Evolutionary conservation across 37 sponge, comb jelly and placozoan species (phyloP), one percentile per base, ranked within the genome.

Genomic region (Cliona cf. orientalis): DNA sequence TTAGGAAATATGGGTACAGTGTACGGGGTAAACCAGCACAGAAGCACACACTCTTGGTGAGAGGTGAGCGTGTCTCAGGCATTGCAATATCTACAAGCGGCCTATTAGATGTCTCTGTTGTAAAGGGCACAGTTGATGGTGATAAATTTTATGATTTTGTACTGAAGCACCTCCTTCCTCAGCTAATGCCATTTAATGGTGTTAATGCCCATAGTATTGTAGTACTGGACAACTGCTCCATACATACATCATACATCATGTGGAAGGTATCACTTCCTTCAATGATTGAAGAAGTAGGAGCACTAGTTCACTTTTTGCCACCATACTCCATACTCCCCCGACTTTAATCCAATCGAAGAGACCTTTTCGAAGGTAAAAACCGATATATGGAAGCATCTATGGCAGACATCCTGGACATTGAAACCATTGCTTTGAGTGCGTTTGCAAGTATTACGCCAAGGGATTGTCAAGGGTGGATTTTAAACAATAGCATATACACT

Each of bases 261-360:
- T 83, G 2, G 67, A 45, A 29, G 75, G 65, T 21, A 38, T 83
- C 5, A 32, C 12, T 14, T n/a, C n/a, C n/a, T n/a, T 5, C 23
- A 37, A 73, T 62, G 66, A 46, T 83, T 61, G 70, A 80, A 34
- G 80, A 68, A 55, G 58, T 68, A 35, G 80, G 80, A 62, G 80
- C 33, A 33, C 38, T 80, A 31, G 71, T 80, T 23, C 71, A 56
- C 32, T 80, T 70, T 32, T 32, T 80, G n/a, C 81, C 81, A 21
- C 81, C 81, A 28, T 80, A n/a, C n/a, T n/a, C n/a, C n/a, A n/a
- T n/a, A 80, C 43, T 58, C 71, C 3, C 79, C 79, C 49, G 79
- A 79, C 56, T 45, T 79, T 36, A 79, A 46, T 21, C 79, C 68
- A 11, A 80, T 80, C 44, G 81, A 80, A 34, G 70, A 69, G 53